Base-by-base conservation (phyloP, 2,888 invertebrate genomes). In the Antheraea assamensis region DNA sequence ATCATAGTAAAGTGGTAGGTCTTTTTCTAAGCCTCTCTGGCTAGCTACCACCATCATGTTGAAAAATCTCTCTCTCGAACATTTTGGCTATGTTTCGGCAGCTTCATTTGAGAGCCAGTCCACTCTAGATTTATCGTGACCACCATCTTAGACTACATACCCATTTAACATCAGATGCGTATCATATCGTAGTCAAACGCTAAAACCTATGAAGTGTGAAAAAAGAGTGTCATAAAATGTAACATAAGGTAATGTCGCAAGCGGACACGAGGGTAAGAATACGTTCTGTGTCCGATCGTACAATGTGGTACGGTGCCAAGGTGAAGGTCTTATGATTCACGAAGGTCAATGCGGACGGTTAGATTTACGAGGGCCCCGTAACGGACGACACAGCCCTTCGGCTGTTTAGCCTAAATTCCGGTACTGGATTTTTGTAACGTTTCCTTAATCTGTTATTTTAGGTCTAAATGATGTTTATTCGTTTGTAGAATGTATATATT, bases 271-370 rank as follows among this genome's bases (percentile, higher is more conserved):
- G 61, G 61, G 27, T 30, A 17, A 30, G 5, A 3, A 27, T 27
- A 61, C 17, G 15, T 61, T 61, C 61, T 27, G 27, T 27, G 27
- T 61, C 61, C 24, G 61, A 66, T 35, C 66, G 35, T 10, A 21
- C 66, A 35, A 21, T 66, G 35, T 35, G 68, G 35, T 68, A 35
- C 35, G 68, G 35, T 31, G 68, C 68, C 68, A 68, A 68, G 68
- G 68, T 35, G 68, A 68, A 68, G 68, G 68, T n/a, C n/a, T 21
- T 68, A 68, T 68, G 21, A 21, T n/a, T n/a, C 31, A 68, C 58
- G 58, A 30, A 70, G 73, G 73, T 70, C 73, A 73, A 35, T 73
- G 73, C 73, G 73, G 55, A 27, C 68, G 55, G 35, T 42, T 73
- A 58, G 73, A 70, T 70, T 70, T 73, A 73, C 42, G 35, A 47